These are phyloP conservation scores for Axis porcinus DNA, from an alignment of 2,113 vertebrate genomes.

Conservation along the genomic window DNA sequence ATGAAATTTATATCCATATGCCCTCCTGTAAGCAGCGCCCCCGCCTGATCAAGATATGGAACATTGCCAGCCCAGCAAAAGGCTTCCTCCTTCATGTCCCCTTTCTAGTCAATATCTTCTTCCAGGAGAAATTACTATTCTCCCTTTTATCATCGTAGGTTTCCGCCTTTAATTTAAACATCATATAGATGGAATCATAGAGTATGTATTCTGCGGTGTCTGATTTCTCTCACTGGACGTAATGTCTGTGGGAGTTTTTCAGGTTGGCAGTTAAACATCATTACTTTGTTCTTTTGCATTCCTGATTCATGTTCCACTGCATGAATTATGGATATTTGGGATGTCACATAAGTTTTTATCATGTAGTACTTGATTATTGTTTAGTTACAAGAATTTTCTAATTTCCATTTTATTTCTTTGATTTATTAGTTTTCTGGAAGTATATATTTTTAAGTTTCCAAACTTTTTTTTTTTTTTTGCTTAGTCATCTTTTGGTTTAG, in stretches of 20 bases:
- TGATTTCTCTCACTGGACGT: background rate
- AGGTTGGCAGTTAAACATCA: background rate
- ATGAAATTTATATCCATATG: background rate
- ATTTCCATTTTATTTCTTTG: conserved; percentile 5
- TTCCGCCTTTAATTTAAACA: background rate
- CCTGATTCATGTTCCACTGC: background rate
- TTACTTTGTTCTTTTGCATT: conserved; percentile 18
- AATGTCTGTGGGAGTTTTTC: background rate
- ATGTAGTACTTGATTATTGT: background rate
- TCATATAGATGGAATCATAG: background rate
- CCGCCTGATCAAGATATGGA: background rate
- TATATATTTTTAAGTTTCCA: background rate
- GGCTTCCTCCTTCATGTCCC: background rate
- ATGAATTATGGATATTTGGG: background rate
- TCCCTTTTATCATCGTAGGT: background rate
- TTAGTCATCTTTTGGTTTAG: conserved; percentile 3
- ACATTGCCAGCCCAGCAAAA: background rate
- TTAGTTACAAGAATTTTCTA: background rate
- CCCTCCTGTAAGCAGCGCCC: background rate
- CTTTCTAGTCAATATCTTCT: background rate
- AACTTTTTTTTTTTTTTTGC: conserved; percentile 8
- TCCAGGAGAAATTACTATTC: background rate
- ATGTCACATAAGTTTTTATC: background rate
- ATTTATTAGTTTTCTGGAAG: background rate
- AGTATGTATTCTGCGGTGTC: background rate